Percentiles rank a stretch among this genome's conserved stretches.
These are phyloP conservation scores for Alouatta palliata DNA, from an alignment of 2,113 vertebrate species.

Conservation along the genomic window DNA sequence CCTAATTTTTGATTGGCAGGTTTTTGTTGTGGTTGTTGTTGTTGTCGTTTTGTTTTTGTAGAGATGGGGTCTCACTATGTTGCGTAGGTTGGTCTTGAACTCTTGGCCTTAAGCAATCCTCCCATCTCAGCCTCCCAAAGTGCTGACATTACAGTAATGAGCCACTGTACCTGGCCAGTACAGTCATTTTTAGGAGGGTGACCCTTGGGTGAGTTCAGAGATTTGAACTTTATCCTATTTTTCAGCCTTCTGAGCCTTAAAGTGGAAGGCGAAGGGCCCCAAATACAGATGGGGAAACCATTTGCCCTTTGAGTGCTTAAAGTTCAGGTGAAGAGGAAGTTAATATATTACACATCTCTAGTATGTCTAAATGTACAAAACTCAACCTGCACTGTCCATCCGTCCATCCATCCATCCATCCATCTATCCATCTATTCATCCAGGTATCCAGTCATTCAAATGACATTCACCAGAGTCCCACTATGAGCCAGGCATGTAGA, in stretches of 20 bases:
- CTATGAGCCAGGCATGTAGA: conserved; percentile 9
- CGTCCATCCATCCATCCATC: neutral
- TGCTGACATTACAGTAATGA: too few relatives aligned
- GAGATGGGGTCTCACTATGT: too few relatives aligned
- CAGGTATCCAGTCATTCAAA: neutral
- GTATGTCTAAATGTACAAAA: neutral
- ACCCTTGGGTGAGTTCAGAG: neutral
- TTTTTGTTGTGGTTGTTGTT: too few relatives aligned
- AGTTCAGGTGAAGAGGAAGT: neutral
- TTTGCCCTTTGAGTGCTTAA: neutral
- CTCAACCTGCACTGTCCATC: neutral
- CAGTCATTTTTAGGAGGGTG: neutral
- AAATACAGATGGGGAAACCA: neutral
- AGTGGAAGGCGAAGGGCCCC: neutral
- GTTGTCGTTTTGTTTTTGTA: too few relatives aligned
- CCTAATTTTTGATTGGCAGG: too few relatives aligned
- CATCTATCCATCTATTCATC: neutral
- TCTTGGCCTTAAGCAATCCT: too few relatives aligned
- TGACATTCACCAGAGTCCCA: conserved; percentile 9
- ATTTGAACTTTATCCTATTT: neutral
- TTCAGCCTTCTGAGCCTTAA: conserved; percentile 12
- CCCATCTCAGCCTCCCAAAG: too few relatives aligned
- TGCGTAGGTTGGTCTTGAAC: too few relatives aligned
- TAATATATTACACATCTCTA: neutral
- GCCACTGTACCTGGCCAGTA: too few relatives aligned